A percentile compares a stretch with the other conserved stretches of the same genome.
Evolutionary conservation across 1,140 invertebrate species (phyloP).

Genomic region (Holotrichia oblita): DNA sequence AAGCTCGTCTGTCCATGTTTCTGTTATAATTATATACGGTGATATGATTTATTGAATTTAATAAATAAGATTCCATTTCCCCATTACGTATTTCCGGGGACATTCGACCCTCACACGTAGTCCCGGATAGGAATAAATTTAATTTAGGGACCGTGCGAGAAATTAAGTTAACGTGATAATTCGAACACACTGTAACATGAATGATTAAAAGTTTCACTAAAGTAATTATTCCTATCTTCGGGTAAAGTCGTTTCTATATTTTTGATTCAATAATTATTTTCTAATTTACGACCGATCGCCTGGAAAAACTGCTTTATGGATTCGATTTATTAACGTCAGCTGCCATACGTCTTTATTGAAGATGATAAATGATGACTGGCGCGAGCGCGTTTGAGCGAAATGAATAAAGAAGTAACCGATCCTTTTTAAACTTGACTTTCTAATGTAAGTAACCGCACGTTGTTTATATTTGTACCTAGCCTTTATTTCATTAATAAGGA

Average conservation of each 20-base stretch:
- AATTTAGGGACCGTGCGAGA: neutral
- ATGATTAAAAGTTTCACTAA: neutral
- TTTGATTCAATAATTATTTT: constrained; percentile 9
- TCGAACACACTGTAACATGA: neutral
- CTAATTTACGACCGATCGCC: neutral
- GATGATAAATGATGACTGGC: neutral
- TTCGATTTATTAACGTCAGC: constrained; percentile 20
- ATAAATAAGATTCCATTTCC: too few species aligned
- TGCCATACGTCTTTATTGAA: constrained; percentile 16
- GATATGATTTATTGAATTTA: too few species aligned
- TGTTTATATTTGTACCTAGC: too few species aligned
- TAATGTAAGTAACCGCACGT: neutral
- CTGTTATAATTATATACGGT: too few species aligned
- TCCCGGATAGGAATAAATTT: constrained; percentile 6
- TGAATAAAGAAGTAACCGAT: neutral
- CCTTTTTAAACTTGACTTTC: neutral
- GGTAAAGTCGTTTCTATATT: neutral
- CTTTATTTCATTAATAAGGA: too few species aligned
- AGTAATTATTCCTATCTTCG: neutral
- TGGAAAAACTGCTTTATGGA: neutral
- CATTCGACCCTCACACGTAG: neutral
- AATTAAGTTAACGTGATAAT: neutral
- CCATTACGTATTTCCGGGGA: too few species aligned
- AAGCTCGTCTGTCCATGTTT: too few species aligned
- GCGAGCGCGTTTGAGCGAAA: neutral